phyloP scores from a whole-genome alignment of 2,888 invertebrate species.

The Ceraclea dissimilis region DNA sequence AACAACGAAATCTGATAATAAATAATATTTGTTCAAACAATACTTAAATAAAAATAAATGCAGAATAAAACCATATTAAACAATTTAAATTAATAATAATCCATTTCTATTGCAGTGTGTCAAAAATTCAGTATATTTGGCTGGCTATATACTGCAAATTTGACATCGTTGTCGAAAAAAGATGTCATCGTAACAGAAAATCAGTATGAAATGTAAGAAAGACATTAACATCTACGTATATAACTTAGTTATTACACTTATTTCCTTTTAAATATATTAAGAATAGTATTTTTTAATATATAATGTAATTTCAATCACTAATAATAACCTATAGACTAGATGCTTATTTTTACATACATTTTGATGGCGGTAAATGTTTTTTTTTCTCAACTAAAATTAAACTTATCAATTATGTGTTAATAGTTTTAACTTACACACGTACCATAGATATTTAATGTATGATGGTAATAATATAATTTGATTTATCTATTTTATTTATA shows the following conservation, averaged over 20 bases:
- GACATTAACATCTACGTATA: not conserved
- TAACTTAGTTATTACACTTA: not conserved
- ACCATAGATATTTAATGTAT: too few relatives aligned
- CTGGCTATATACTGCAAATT: slow-evolving; percentile 15
- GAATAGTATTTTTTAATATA: too few relatives aligned
- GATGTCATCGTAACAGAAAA: not conserved
- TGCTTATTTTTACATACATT: too few relatives aligned
- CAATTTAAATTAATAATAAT: not conserved
- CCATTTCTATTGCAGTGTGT: slow-evolving; percentile 2
- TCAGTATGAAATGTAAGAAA: not conserved
- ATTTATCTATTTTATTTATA: too few relatives aligned
- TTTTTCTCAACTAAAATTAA: too few relatives aligned
- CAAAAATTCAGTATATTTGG: slow-evolving; percentile 17
- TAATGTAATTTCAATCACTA: too few relatives aligned
- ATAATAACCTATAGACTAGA: too few relatives aligned
- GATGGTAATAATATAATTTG: too few relatives aligned
- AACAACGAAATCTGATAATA: not conserved
- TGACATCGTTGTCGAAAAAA: slow-evolving; percentile 5
- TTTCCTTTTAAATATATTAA: not conserved
- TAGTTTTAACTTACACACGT: too few relatives aligned
- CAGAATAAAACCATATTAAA: not conserved
- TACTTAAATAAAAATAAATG: not conserved
- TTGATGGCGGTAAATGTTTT: too few relatives aligned
- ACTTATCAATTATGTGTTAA: too few relatives aligned
- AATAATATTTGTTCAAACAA: not conserved